Conservation (phyloP, 2,113 vertebrate species). For the Leptobrachium ailaonicum region DNA sequence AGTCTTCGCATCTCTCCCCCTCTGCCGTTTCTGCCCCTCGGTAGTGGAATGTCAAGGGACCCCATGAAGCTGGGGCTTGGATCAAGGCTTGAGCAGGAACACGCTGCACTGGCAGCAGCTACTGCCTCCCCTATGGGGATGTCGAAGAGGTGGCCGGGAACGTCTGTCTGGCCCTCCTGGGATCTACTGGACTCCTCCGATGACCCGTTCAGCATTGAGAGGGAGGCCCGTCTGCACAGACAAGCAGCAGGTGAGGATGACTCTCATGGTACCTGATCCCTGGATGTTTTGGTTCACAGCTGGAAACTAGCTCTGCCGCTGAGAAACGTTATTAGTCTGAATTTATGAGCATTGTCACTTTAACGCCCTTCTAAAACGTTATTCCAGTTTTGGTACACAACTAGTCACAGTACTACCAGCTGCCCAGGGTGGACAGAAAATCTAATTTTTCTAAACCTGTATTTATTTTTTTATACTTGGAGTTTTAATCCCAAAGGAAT, state of each 20-base stretch:
- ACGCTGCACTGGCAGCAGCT: slow-evolving; percentile 78
- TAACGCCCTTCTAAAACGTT: no score
- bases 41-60: slow-evolving; percentile 83
- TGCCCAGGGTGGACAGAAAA: no score
- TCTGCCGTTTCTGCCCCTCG: slow-evolving; percentile 84
- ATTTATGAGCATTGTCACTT: no score
- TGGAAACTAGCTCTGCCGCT: no score
- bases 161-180: slow-evolving; percentile 87
- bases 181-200: slow-evolving; percentile 85
- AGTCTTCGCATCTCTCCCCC: slow-evolving; percentile 92
- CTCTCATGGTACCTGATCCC: no score
- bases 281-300: no score
- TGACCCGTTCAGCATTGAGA: slow-evolving; percentile 92
- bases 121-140: slow-evolving; percentile 71
- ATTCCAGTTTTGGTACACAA: no score
- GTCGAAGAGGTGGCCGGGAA: slow-evolving; percentile 87
- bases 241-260: slow-evolving; percentile 85
- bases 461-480: no score
- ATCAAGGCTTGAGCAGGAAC: slow-evolving; percentile 83
- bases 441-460: no score
- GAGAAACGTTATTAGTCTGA: no score
- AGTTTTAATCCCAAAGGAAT: no score
- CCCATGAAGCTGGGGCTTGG: slow-evolving; percentile 79
- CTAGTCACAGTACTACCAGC: no score
- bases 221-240: slow-evolving; percentile 91